phyloP scores from a whole-genome alignment of 2,113 vertebrate genomes.

The Vulpes vulpes region DNA sequence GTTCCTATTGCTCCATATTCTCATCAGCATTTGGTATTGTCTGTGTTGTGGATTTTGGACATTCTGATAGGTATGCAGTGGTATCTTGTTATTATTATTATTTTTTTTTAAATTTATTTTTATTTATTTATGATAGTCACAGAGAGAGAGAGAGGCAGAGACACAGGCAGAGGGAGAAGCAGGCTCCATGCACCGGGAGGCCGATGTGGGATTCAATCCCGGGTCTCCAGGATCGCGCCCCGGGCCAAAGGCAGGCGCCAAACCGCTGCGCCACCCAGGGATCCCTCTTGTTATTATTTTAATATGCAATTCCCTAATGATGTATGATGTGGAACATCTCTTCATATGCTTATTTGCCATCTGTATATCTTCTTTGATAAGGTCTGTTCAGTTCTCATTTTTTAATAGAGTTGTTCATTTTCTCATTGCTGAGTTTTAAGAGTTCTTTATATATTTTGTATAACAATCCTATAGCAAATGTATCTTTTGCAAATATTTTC shows the following conservation, averaged over 20 bases:
- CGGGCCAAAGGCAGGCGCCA: too few relatives aligned
- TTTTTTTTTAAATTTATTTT: too few relatives aligned
- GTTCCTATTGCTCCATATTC: background rate
- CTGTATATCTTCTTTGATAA: background rate
- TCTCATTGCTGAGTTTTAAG: background rate
- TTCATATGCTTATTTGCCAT: background rate
- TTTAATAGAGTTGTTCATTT: background rate
- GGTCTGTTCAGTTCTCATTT: background rate
- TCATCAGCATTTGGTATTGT: background rate
- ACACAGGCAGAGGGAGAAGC: too few relatives aligned
- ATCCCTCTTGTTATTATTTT: background rate
- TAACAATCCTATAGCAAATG: background rate
- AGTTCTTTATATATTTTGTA: background rate
- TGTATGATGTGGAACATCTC: background rate
- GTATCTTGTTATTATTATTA: background rate
- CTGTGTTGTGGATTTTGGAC: background rate
- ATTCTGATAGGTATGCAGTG: background rate
- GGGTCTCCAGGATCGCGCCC: too few relatives aligned
- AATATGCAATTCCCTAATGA: background rate
- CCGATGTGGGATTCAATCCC: too few relatives aligned
- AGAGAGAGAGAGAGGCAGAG: too few relatives aligned
- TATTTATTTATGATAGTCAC: too few relatives aligned
- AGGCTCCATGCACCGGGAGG: too few relatives aligned
- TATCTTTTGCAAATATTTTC: background rate
- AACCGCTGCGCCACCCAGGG: too few relatives aligned